Base-by-base conservation (phyloP, 2,113 vertebrate genomes). In the Sinocyclocheilus rhinocerous region DNA sequence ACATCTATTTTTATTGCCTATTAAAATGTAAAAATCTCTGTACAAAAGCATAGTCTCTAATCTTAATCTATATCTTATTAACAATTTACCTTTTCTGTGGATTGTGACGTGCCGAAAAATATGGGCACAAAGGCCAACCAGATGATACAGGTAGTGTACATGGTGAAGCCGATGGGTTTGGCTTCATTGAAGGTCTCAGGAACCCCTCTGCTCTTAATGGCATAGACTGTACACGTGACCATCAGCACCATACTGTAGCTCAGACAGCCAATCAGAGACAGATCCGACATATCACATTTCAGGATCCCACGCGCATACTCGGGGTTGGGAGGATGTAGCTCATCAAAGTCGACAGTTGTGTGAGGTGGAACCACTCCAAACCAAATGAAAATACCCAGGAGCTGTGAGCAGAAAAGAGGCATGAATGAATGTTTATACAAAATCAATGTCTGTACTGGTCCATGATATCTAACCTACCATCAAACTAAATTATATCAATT, bases 111-210 rank as follows among this genome's bases (percentile, higher is more conserved):
- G 11, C 97, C 96, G 7, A 98, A 98, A 93, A 97, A 98, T 92
- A 98, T 97, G 61, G 97, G 97, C 0, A 97, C 96, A 9, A 97
- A 97, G 9, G 97, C 97, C 85, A 98, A 90, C 97, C 97, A 98
- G 92, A 98, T 85, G 85, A 97, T 96, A 83, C 96, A 97, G 26
- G 96, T 96, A 29, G 96, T 97, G 90, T 97, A 97, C 96, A 97
- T 97, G 92, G 96, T 96, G 89, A 97, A 96, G 86, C 96, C 96
- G 0, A 98, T 97, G 83, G 97, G 96, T 75, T 97, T 97, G 81
- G 97, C 97, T 90, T 98, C 97, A 0, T 98, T 98, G 95, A 98
- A 98, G 90, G 94, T 96, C 93, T 97, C 97, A 0, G 97, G 97
- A 57, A 98, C 97, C 0, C 97, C 96, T 0, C 97, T 94, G 78